Evolutionary conservation across 2,888 invertebrate genomes (phyloP).

Genomic region (Gryllus longicercus): DNA sequence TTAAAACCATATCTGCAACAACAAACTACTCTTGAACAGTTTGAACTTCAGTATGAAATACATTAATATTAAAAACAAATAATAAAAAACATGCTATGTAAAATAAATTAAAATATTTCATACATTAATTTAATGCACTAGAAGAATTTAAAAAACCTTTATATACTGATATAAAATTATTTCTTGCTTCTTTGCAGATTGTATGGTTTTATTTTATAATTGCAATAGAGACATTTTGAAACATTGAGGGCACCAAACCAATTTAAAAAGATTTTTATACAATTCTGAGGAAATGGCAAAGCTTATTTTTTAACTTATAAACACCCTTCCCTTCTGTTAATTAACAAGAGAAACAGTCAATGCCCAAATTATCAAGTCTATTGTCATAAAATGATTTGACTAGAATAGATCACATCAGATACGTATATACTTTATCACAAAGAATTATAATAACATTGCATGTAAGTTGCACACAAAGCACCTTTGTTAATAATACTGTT

Average conservation of each 20-base stretch:
- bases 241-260: not conserved
- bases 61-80: too few relatives aligned
- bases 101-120: too few relatives aligned
- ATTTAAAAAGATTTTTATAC: not conserved
- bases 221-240: conserved; percentile 7
- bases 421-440: not conserved
- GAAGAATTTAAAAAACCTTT: too few relatives aligned
- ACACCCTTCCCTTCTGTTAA: not conserved
- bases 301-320: not conserved
- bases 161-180: too few relatives aligned
- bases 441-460: conserved; percentile 17
- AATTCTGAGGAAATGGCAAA: not conserved
- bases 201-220: conserved; percentile 20
- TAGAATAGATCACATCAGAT: not conserved
- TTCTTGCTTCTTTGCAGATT: not conserved
- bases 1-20: too few relatives aligned
- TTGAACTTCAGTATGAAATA: too few relatives aligned
- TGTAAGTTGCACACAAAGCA: not conserved
- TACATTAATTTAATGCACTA: too few relatives aligned
- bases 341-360: conserved; percentile 12
- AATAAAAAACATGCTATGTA: too few relatives aligned
- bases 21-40: too few relatives aligned
- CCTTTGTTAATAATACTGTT: not conserved
- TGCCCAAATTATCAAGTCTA: not conserved
- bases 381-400: not conserved